Evolutionary conservation across 2,797 vertebrate genomes (phyloP), one percentile per base, ranked within the genome.

Genomic region (Phataginus tricuspis): DNA sequence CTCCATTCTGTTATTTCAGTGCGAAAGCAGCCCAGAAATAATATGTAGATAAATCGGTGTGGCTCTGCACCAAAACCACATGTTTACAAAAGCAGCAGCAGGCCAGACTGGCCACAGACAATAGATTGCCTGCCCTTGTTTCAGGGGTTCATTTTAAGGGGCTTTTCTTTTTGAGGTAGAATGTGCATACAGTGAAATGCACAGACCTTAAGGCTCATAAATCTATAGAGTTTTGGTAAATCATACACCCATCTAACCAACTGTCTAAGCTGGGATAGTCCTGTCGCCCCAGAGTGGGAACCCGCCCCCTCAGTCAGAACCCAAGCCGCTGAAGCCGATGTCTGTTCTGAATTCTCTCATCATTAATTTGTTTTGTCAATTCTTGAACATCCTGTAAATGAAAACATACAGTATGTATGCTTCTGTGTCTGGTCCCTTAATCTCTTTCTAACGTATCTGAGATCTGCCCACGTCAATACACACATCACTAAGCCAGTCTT

Each of bases 371-470:
- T 39, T 15, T n/a, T 45, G 11, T 37, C 42, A 55, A 21, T 18
- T 80, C 51, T 63, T 63, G 12, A 63, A 29, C 51, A 27, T 15
- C 11, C 31, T 27, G 18, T 51, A 27, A 63, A 90, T 12, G 45
- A 39, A 86, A 68, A 80, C 6, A 49, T 49, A 51, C 0, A 29
- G 7, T 15, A 19, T 0, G 0, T 25, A 10, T 1, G 10, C 31
- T 63, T 83, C 31, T n/a, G 34, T 34, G 15, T 69, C 63, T 64
- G n/a, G 5, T 8, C 55, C 42, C 27, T 71, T 37, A 19, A 0
- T 12, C 19, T 83, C 61, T 57, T n/a, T 29, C 12, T 14, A 11
- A 51, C 1, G 12, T 4, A n/a, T 29, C 0, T 68, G 84, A 88
- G 25, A 59, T 18, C 55, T 42, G 8, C 14, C 23, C n/a, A 16